A percentile compares a stretch with the other conserved stretches of the same genome.
phyloP scores from a whole-genome alignment of 92 coral and sea anemone species.

The Paramuricea clavata region DNA sequence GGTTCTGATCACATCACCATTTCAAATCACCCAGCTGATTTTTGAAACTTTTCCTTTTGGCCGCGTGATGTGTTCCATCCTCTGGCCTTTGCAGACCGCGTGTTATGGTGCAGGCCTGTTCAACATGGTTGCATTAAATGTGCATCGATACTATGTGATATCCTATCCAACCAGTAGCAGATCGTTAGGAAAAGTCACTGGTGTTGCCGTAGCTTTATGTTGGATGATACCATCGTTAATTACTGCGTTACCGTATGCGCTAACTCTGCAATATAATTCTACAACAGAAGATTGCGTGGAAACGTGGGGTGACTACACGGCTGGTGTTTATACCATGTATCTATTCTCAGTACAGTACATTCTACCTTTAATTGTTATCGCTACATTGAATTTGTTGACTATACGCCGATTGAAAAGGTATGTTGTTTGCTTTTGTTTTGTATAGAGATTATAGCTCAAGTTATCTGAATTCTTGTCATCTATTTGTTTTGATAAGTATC shows the following conservation, averaged over 20 bases:
- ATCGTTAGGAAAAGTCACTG: background rate
- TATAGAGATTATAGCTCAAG: background rate
- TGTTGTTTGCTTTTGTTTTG: background rate
- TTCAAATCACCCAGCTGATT: slow-evolving; percentile 22
- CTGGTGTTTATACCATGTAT: slow-evolving; percentile 5
- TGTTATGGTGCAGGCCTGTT: slow-evolving; percentile 21
- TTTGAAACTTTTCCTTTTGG: slow-evolving; percentile 6
- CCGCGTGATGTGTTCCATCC: slow-evolving; percentile 27
- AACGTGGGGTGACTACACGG: background rate
- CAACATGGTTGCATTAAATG: slow-evolving; percentile 39
- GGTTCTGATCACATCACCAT: background rate
- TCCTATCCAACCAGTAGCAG: slow-evolving; percentile 16
- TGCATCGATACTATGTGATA: slow-evolving; percentile 40
- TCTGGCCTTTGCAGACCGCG: slow-evolving; percentile 41
- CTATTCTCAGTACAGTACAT: slow-evolving; percentile 28
- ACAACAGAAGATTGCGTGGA: background rate
- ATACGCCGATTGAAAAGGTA: slow-evolving; percentile 37
- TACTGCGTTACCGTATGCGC: slow-evolving; percentile 27
- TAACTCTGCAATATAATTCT: slow-evolving; percentile 4
- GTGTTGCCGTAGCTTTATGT: slow-evolving; percentile 5
- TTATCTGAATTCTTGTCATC: background rate
- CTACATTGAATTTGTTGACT: slow-evolving; percentile 37
- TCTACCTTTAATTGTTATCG: slow-evolving; percentile 32
- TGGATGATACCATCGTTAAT: slow-evolving; percentile 35
- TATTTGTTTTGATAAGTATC: background rate